Evolutionary conservation across 2,888 invertebrate genomes (phyloP), one percentile per base, ranked within the genome.

Genomic region (Drosophila cyrtoloma): DNA sequence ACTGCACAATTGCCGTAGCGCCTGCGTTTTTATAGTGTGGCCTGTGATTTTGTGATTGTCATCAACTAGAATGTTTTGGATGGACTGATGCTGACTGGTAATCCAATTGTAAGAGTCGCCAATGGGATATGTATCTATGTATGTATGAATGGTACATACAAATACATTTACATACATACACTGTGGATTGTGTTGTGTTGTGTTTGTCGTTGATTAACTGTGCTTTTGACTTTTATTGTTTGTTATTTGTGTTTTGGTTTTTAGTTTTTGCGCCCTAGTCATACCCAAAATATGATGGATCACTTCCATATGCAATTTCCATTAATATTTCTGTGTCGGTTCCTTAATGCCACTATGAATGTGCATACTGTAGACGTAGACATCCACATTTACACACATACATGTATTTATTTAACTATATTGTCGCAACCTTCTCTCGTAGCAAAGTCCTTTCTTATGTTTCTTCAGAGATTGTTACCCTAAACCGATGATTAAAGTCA

Each of bases 271-370:
- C 86, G 76, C 88, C 71, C 68, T 75, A 72, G 62, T 69, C 72
- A 70, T 60, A 63, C 57, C 68, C 59, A 55, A 55, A 76, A 81
- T 75, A 82, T 91, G 91, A 92, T 91, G 91, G 91, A 91, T 91
- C 81, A 92, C 91, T 92, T 91, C 91, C 92, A 87, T 83, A 81
- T 86, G 90, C 84, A 91, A 91, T 91, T 91, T 91, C 79, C 86
- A 80, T 89, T 90, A 91, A 90, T 89, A 79, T 72, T 75, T 80
- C 14, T 60, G 63, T 76, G 58, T 74, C 53, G 59, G 65, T 59
- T 71, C 57, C 72, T 77, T 81, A 57, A 76, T 81, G 67, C 57
- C 73, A 55, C 47, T 37, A 59, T 72, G 58, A 59, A 55, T 59
- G n/a, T 44, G 44, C 22, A 44, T 22, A 22, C 47, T 47, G 26